phyloP scores from a whole-genome alignment of 1,140 invertebrate species.

The Paraescarpia echinospica region DNA sequence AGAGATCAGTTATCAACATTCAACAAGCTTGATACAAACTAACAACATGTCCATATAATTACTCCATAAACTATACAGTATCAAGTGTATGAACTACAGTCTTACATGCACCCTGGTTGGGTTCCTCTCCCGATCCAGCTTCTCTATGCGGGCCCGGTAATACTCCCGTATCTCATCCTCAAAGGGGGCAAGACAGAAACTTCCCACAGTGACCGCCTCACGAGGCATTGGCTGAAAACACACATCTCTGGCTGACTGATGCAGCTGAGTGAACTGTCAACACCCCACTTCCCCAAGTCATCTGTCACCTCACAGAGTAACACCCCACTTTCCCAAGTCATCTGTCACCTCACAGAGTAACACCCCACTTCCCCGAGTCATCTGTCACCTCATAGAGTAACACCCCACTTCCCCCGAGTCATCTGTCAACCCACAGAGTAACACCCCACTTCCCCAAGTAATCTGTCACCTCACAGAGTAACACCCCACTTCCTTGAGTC shows the following conservation, averaged over 20 bases:
- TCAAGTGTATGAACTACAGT: background rate
- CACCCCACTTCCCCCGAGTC: no score
- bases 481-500: no score
- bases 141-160: constrained; percentile 46
- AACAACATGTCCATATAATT: no score
- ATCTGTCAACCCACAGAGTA: no score
- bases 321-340: background rate
- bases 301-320: background rate
- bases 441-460: no score
- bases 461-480: no score
- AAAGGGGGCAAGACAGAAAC: constrained; percentile 48
- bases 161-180: constrained; percentile 37
- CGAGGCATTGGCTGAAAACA: constrained; percentile 30
- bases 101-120: constrained; percentile 27
- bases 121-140: constrained; percentile 26
- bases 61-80: background rate
- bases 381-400: no score
- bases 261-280: background rate
- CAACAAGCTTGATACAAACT: no score
- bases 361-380: no score
- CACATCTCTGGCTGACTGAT: background rate
- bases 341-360: no score
- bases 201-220: constrained; percentile 29
- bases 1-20: no score
- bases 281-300: no score